Evolutionary conservation across 2,888 invertebrate genomes (phyloP), one percentile per base, ranked within the genome.

Genomic region (Nemoura dubitans): DNA sequence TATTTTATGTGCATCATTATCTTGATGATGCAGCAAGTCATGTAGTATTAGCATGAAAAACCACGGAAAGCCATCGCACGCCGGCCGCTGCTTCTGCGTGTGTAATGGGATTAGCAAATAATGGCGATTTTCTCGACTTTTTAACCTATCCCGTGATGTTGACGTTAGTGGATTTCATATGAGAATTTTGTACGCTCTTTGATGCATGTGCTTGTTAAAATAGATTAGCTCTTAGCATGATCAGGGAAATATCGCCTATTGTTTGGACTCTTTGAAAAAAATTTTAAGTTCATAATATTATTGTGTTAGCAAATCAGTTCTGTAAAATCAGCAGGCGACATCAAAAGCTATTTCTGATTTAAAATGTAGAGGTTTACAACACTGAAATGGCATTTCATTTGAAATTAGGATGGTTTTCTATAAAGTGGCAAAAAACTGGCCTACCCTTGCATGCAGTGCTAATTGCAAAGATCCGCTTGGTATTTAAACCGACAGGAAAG

Each of bases 1-100:
- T 78, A 78, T 78, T 78, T 28, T 59, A 59, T 59, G 59, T 59
- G 59, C 59, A 59, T 59, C 59, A 59, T 59, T 59, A 59, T 59
- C 59, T 59, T 59, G 59, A 59, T 59, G 59, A 59, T 59, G 59
- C 59, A 59, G 59, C 59, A 59, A 59, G 59, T 59, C 14, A 59
- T 59, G 59, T 59, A 59, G 59, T 59, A 59, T 59, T 59, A 21
- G 21, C 59, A 59, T 59, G 59, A 59, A 59, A 59, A 59, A 59
- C 59, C 59, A 21, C 59, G 59, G 59, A 59, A 59, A 59, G 59
- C 59, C 6, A 59, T 59, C 59, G 59, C 59, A 59, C 59, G 59
- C 59, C 14, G 59, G 5, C 59, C 14, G n/a, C n/a, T n/a, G n/a
- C n/a, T n/a, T n/a, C n/a, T n/a, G n/a, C n/a, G 59, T 59, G 2